Conservation (phyloP, 2,113 vertebrate species). For the Abramis brama region DNA sequence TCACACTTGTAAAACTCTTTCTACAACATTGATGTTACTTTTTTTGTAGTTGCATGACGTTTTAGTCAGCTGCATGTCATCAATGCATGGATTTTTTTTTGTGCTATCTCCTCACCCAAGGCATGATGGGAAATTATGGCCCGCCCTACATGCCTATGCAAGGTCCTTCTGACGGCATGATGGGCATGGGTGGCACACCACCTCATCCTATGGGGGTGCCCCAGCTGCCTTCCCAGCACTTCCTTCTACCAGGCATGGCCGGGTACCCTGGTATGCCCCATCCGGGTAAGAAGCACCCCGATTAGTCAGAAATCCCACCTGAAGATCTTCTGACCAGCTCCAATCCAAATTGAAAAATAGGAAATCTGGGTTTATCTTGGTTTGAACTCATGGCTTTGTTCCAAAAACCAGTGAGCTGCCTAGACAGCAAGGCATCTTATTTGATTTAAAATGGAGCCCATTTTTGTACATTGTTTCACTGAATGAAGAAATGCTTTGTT, state of each 20-base stretch:
- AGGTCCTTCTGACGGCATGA: slow-evolving; percentile 98
- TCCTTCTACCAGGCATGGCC: slow-evolving; percentile 93
- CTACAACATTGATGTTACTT: slow-evolving; percentile 45
- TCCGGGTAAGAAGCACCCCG: slow-evolving; percentile 88
- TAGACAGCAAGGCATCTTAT: background rate
- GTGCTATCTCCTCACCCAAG: slow-evolving; percentile 88
- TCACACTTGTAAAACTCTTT: slow-evolving; percentile 59
- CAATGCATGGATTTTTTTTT: slow-evolving; percentile 96
- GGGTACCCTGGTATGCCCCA: slow-evolving; percentile 93
- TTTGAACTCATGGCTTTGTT: background rate
- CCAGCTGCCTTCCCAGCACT: slow-evolving; percentile 84
- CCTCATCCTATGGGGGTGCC: slow-evolving; percentile 92
- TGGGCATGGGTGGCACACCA: slow-evolving; percentile 98
- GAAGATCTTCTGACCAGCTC: slow-evolving; percentile 21
- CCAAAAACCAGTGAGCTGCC: background rate
- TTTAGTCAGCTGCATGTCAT: slow-evolving; percentile 86
- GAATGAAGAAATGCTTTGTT: background rate
- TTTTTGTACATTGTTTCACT: background rate
- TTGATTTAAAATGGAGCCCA: background rate
- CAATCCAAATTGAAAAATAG: background rate
- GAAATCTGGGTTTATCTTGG: background rate
- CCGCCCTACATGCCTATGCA: slow-evolving; percentile 97
- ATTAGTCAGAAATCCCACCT: slow-evolving; percentile 55
- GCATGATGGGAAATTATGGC: slow-evolving; percentile 99
- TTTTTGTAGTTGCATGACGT: slow-evolving; percentile 88